phyloP scores from a whole-genome alignment of 2,113 vertebrate genomes.

The Podilymbus podiceps region DNA sequence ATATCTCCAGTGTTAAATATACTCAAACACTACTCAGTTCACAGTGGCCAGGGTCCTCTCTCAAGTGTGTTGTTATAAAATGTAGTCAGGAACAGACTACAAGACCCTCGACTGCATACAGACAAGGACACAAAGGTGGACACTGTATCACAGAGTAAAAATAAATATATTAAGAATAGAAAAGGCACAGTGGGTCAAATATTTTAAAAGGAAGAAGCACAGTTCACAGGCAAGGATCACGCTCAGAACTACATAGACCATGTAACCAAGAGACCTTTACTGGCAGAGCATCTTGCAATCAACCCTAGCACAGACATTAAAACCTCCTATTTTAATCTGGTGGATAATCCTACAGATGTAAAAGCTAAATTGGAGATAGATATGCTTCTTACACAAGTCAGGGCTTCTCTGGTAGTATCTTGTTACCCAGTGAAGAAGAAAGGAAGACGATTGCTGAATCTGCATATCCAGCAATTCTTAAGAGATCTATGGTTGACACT shows the following conservation, averaged over 20 bases:
- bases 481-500: background rate
- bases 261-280: background rate
- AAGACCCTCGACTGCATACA: background rate
- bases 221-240: background rate
- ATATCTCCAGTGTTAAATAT: conserved; percentile 28
- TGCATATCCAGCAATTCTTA: background rate
- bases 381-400: background rate
- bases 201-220: background rate
- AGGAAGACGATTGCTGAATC: background rate
- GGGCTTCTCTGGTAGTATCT: background rate
- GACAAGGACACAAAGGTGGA: background rate
- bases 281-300: background rate
- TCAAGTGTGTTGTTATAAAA: background rate
- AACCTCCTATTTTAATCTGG: background rate
- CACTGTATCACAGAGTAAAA: background rate
- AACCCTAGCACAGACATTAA: background rate
- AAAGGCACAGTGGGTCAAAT: background rate
- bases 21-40: background rate
- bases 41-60: background rate
- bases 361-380: background rate
- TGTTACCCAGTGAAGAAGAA: background rate
- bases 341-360: background rate
- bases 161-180: background rate
- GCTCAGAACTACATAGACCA: background rate
- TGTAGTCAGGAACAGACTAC: background rate